phyloP scores from a whole-genome alignment of 2,797 vertebrate genomes.

The Aphelocoma californica region DNA sequence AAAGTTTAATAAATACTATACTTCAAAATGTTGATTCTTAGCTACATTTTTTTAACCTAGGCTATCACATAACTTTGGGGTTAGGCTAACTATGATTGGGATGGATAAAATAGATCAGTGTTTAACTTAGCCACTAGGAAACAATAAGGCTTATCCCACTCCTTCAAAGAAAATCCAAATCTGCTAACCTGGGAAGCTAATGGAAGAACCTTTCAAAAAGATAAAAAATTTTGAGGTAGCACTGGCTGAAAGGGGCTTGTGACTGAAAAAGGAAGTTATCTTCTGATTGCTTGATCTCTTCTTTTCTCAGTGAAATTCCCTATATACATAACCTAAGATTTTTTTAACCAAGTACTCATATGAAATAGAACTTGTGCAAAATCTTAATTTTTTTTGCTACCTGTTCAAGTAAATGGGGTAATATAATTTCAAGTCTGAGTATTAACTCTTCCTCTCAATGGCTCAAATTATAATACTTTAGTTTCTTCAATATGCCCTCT shows the following conservation, averaged over 20 bases:
- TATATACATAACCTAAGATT: neutral
- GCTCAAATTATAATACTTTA: slow-evolving; percentile 36
- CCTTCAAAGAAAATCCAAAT: neutral
- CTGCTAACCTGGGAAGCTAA: neutral
- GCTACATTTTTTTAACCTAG: neutral
- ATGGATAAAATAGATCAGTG: neutral
- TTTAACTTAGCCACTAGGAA: neutral
- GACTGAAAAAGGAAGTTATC: neutral
- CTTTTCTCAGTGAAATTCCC: neutral
- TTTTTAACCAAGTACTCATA: neutral
- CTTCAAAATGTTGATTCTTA: neutral
- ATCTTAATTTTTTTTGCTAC: neutral
- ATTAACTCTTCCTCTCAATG: slow-evolving; percentile 7
- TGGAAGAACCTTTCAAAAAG: neutral
- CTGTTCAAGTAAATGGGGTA: slow-evolving; percentile 8
- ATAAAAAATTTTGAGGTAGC: neutral
- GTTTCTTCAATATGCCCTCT: slow-evolving; percentile 46
- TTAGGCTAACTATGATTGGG: neutral
- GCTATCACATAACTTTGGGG: neutral
- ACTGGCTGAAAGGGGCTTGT: neutral
- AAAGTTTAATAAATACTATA: neutral
- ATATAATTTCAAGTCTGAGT: slow-evolving; percentile 9
- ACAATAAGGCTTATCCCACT: neutral
- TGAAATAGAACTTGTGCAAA: neutral
- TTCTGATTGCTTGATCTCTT: neutral